Base-by-base conservation (phyloP, 1,140 invertebrate genomes). In the Chrysopa pallens region DNA sequence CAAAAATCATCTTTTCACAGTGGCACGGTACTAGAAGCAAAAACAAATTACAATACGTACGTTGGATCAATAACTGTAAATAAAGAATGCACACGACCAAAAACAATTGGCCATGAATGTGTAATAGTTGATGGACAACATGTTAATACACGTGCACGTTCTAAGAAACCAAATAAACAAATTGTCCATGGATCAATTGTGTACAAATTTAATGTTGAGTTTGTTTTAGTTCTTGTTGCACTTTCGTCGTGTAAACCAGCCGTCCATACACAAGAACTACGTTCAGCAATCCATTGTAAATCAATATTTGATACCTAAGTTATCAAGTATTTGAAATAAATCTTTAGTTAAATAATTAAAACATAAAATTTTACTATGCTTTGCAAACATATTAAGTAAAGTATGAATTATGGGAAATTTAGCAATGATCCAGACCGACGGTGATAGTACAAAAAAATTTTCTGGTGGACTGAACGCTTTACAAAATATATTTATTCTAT, bases 101-200 rank as follows among this genome's bases (percentile, higher is more conserved):
- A 95, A 5, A 97, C 80, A 47, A 95, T 86, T 0, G 92, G 89
- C 95, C 95, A 99, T 1, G 91, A 84, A 54, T 93, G 85, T 33
- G 78, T 72, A 1, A 85, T 72, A 1, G 89, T 88, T 17, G 78
- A 77, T 0, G 88, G 84, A 60, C 92, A 97, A 6, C 76, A 63
- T 3, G 79, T 76, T 5, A 90, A 69, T 12, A 92, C 73, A 43
- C 76, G 69, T 45, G 76, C 79, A 17, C 79, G 73, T 54, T 87
- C 76, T 36, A 46, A 43, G 36, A 46, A 40, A 11, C 39, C 43
- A 55, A 90, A 84, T 7, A 96, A 62, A 52, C 86, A 86, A 38
- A 75, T 72, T 46, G 84, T 81, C 92, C 92, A 96, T 5, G 90
- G 83, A 71, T 92, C 87, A 17, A 70, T 44, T 8, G 49, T 46